A percentile compares a stretch with the other conserved stretches of the same genome.
These are phyloP conservation scores for Platerodrilus igneus DNA, from an alignment of 2,888 invertebrate species.

Conservation along the genomic window DNA sequence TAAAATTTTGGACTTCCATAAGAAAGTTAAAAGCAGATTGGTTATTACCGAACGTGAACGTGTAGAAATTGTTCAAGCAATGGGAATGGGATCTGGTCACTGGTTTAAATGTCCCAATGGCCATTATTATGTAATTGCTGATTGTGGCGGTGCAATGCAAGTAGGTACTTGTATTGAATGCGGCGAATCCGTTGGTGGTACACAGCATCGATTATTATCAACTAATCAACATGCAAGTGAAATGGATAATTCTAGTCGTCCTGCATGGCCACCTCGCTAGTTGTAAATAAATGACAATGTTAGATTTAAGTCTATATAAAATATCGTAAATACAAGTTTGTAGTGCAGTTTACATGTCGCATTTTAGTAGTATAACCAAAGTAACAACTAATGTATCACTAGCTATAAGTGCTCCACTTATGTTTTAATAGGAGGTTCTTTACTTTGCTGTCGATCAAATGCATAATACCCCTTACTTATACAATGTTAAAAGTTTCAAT, in stretches of 20 bases:
- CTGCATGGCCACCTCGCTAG: conserved; percentile 58
- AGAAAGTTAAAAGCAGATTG: conserved; percentile 24
- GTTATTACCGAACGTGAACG: conserved; percentile 49
- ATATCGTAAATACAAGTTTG: no score
- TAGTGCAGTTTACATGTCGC: no score
- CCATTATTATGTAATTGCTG: conserved; percentile 61
- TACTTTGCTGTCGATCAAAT: no score
- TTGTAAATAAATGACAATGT: no score
- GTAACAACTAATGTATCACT: no score
- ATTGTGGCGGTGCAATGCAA: conserved; percentile 63
- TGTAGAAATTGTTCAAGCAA: conserved; percentile 53
- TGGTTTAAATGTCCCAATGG: conserved; percentile 72
- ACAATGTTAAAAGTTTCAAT: no score
- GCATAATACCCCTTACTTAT: no score
- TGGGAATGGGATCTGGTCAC: conserved; percentile 55
- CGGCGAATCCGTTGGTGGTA: conserved; percentile 53
- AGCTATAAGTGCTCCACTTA: no score
- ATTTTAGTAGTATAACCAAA: no score
- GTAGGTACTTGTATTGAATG: conserved; percentile 56
- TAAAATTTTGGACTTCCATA: conserved; percentile 17
- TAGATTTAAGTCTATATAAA: no score
- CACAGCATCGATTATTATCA: conserved; percentile 47
- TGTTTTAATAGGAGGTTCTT: no score
- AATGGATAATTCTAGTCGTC: conserved; percentile 52
- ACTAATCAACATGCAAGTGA: conserved; percentile 51